phyloP scores from a whole-genome alignment of 2,113 vertebrate genomes.

The Paratilapia polleni region DNA sequence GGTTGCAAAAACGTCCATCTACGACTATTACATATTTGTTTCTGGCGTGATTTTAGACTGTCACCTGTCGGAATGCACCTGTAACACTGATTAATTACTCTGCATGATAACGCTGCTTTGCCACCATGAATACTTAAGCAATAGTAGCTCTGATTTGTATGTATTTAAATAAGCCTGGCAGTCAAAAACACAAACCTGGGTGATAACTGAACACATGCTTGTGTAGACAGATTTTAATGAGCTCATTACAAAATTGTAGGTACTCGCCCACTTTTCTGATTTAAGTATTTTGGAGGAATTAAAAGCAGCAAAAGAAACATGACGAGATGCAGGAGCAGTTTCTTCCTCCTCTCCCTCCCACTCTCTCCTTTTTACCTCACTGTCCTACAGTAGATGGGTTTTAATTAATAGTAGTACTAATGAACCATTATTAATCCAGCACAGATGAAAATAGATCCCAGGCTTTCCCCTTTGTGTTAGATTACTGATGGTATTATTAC shows the following conservation, averaged over 20 bases:
- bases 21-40: background rate
- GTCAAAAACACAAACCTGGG: background rate
- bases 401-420: conserved; percentile 58
- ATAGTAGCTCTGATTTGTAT: background rate
- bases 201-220: background rate
- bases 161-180: background rate
- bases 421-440: conserved; percentile 63
- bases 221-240: conserved; percentile 48
- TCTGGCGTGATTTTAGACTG: conserved; percentile 20
- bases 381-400: conserved; percentile 27
- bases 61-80: conserved; percentile 70
- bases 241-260: conserved; percentile 43
- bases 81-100: conserved; percentile 38
- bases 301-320: conserved; percentile 31
- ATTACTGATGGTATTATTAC: conserved; percentile 63
- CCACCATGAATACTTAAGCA: background rate
- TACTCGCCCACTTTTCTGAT: conserved; percentile 56
- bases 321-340: conserved; percentile 7
- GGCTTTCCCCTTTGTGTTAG: conserved; percentile 59
- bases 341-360: background rate
- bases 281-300: conserved; percentile 46
- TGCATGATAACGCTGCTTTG: conserved; percentile 24
- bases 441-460: conserved; percentile 49
- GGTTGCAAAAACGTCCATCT: background rate
- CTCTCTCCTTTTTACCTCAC: conserved; percentile 22